Evolutionary conservation across 2,113 vertebrate genomes (phyloP), one percentile per base, ranked within the genome.

Genomic region (Blennius ocellaris): DNA sequence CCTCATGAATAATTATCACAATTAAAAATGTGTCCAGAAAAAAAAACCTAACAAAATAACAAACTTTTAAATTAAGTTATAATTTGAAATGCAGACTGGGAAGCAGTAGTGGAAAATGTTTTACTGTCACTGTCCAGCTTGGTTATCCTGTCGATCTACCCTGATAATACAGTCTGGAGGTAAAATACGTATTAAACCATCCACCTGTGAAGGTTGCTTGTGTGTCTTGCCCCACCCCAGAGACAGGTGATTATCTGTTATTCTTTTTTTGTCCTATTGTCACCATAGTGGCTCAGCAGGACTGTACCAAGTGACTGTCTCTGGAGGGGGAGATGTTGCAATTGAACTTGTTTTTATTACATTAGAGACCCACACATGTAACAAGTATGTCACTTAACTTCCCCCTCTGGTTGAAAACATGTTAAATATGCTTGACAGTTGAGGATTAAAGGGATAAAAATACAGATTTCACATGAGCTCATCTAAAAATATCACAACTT

Each of bases 241-340:
- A 66, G 80, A 84, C 90, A 83, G 89, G 90, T 92, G 90, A 76
- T 54, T 43, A 67, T 76, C 45, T 79, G 52, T 84, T 85, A 55
- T 78, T 86, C 73, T 57, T 59, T 51, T 51, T 69, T 69, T 88
- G 83, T 85, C 74, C 76, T 75, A 45, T 71, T 48, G 92, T 94
- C 89, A 84, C 93, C 75, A 88, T 86, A 87, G 89, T 81, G 77
- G 69, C 82, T 10, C 38, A 80, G 76, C 68, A 5, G 12, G 85
- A 86, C 86, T 73, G 78, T 93, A 90, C 96, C 95, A 94, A 86
- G 74, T 88, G 30, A 36, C 14, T 68, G 15, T 68, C 6, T 65
- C 45, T n/a, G 40, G 7, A 52, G 55, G 76, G 85, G 79, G 79
- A 56, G 55, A 21, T 15, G 6, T 14, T 9, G 21, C 36, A 47